phyloP scores from a whole-genome alignment of 1,140 invertebrate species.

The Vanessa atalanta region DNA sequence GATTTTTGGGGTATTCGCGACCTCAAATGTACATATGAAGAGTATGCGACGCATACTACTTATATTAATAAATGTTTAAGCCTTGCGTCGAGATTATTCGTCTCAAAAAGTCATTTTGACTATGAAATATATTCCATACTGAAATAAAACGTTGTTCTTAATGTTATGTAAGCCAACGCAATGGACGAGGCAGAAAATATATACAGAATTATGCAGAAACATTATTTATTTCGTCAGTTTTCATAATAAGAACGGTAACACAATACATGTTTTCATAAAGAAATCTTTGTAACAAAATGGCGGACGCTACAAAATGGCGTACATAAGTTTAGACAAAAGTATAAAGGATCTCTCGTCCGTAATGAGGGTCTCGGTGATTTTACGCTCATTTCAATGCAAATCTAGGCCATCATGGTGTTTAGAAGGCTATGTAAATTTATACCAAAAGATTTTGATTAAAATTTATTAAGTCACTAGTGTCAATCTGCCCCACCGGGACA shows the following conservation, averaged over 20 bases:
- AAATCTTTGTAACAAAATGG: slow-evolving; percentile 54
- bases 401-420: slow-evolving; percentile 67
- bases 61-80: too few species aligned
- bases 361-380: slow-evolving; percentile 70
- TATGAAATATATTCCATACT: background rate
- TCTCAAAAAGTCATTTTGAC: background rate
- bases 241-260: slow-evolving; percentile 22
- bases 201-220: background rate
- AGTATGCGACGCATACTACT: too few species aligned
- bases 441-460: slow-evolving; percentile 72
- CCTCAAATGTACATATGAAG: too few species aligned
- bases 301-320: slow-evolving; percentile 51
- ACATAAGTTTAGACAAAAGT: slow-evolving; percentile 64
- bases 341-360: slow-evolving; percentile 56
- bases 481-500: background rate
- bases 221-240: slow-evolving; percentile 19
- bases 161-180: slow-evolving; percentile 7
- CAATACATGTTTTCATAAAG: slow-evolving; percentile 33
- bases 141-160: background rate
- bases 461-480: slow-evolving; percentile 53
- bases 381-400: slow-evolving; percentile 73
- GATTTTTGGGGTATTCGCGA: too few species aligned
- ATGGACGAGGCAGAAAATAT: slow-evolving; percentile 4
- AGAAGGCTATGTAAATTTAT: slow-evolving; percentile 68
- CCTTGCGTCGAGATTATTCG: background rate